phyloP scores from a whole-genome alignment of 2,888 invertebrate genomes.

The Drosophila hamatofila region DNA sequence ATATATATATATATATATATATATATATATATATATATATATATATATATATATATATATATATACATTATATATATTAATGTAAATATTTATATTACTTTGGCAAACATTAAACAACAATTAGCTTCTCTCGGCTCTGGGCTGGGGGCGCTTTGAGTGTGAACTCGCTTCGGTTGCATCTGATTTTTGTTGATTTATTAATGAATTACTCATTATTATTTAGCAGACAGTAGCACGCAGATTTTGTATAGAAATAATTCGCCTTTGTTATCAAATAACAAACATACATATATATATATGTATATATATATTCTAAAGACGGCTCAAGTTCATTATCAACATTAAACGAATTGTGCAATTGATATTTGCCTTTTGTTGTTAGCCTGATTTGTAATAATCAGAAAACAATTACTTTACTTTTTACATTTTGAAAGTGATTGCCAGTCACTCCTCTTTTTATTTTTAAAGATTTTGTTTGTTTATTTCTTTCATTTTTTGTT shows the following conservation, averaged over 20 bases:
- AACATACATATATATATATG: constrained; percentile 66
- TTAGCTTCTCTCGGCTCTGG: constrained; percentile 59
- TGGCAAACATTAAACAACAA: constrained; percentile 73
- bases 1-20: constrained; percentile 46
- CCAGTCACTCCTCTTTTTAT: constrained; percentile 38
- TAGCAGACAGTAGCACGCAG: constrained; percentile 46
- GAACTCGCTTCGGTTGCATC: constrained; percentile 21
- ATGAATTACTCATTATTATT: constrained; percentile 60
- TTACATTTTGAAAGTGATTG: constrained; percentile 65
- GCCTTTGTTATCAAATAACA: constrained; percentile 67
- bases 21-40: background rate
- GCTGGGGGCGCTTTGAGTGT: background rate
- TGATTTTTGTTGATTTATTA: constrained; percentile 67
- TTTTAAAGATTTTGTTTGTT: constrained; percentile 7
- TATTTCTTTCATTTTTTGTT: constrained; percentile 21
- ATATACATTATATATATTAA: constrained; percentile 12
- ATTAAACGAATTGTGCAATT: constrained; percentile 64
- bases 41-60: constrained; percentile 9
- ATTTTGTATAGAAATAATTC: constrained; percentile 38
- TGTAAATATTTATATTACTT: constrained; percentile 52
- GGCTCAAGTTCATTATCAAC: constrained; percentile 79
- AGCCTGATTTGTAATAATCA: constrained; percentile 43
- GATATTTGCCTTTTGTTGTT: constrained; percentile 35
- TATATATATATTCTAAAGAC: constrained; percentile 59
- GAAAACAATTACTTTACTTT: constrained; percentile 31